phyloP scores from a whole-genome alignment of 2,113 vertebrate genomes.

The Mandrillus leucophaeus region DNA sequence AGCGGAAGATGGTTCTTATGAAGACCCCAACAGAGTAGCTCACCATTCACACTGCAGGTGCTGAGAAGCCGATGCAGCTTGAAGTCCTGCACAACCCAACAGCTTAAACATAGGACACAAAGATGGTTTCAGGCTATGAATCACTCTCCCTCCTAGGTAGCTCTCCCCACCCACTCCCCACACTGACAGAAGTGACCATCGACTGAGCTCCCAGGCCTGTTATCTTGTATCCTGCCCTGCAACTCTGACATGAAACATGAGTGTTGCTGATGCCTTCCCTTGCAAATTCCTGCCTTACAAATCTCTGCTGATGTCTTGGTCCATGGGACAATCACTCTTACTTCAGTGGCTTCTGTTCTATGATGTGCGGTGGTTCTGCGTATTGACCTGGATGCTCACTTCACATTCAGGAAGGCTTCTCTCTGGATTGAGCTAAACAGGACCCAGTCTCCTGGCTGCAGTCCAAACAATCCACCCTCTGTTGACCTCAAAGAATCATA shows the following conservation, averaged over 20 bases:
- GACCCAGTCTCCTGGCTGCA: not conserved
- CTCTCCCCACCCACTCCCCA: not conserved
- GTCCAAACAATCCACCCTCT: conserved; percentile 49
- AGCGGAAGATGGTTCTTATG: not conserved
- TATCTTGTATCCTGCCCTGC: not conserved
- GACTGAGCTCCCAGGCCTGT: not conserved
- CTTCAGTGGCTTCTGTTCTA: not conserved
- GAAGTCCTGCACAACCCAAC: not conserved
- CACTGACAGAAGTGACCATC: not conserved
- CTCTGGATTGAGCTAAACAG: not conserved
- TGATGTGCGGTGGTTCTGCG: conserved; percentile 26
- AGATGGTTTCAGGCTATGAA: not conserved
- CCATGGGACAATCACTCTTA: not conserved
- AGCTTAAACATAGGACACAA: not conserved
- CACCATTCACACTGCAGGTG: not conserved
- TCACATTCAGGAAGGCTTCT: not conserved
- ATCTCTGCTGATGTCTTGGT: not conserved
- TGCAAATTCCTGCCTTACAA: not conserved
- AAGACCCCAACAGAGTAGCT: not conserved
- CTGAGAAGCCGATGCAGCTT: not conserved
- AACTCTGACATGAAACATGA: not conserved
- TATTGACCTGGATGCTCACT: conserved; percentile 36
- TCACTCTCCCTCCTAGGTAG: not conserved
- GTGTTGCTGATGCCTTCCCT: not conserved
- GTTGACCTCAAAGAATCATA: conserved; percentile 6